These are phyloP conservation scores for Poeciliopsis prolifica DNA, from an alignment of 2,113 vertebrate genomes.

Conservation along the genomic window DNA sequence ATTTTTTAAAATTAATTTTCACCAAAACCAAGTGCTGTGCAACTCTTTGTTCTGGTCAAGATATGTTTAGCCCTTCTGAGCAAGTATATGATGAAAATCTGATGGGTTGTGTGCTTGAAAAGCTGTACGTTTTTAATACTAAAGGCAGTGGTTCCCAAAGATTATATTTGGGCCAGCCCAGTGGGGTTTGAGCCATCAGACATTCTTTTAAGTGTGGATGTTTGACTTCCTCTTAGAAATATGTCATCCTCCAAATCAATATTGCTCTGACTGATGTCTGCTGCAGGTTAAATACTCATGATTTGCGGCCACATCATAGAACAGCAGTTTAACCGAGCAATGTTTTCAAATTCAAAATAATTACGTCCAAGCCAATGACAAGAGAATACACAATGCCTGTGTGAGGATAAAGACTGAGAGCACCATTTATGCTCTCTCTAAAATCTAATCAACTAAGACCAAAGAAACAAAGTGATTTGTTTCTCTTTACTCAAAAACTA, in stretches of 20 bases:
- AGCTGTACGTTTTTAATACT: background rate
- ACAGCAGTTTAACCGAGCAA: background rate
- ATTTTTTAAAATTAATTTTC: no score
- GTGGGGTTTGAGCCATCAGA: background rate
- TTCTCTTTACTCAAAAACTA: background rate
- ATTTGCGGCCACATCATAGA: background rate
- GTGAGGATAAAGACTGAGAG: slow-evolving; percentile 19
- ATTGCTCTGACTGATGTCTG: no score
- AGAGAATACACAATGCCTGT: background rate
- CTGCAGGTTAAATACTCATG: no score
- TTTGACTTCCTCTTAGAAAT: no score
- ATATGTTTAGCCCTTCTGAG: background rate
- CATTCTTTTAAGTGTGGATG: background rate
- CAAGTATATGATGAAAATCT: background rate
- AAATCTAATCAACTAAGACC: slow-evolving; percentile 1
- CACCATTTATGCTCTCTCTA: background rate
- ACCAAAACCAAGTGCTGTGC: no score
- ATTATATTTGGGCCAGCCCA: no score
- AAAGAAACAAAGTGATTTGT: background rate
- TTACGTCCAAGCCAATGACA: slow-evolving; percentile 8
- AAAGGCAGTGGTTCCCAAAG: background rate
- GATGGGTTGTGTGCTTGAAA: background rate
- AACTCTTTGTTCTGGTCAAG: no score
- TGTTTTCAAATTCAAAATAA: slow-evolving; percentile 9
- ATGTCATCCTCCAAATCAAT: no score